Percentiles rank a stretch among this genome's conserved stretches.
Conservation (phyloP, 2,113 vertebrate species). For the Hippotragus niger region DNA sequence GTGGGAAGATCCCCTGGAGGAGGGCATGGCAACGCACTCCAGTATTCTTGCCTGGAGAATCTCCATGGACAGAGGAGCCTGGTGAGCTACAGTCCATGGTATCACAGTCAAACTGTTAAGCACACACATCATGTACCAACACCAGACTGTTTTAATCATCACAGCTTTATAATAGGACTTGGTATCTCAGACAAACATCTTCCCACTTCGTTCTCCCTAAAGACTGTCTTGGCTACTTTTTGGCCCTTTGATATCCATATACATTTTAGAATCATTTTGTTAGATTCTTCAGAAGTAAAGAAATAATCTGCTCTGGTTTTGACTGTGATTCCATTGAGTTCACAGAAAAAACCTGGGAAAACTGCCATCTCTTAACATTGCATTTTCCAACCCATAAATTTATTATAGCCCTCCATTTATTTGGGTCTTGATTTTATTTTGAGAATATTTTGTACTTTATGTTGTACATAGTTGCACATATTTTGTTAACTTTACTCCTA, state of each 20-base stretch:
- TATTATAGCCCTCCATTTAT: not conserved
- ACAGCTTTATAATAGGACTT: not conserved
- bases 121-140: not conserved
- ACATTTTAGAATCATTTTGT: not conserved
- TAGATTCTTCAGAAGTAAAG: not conserved
- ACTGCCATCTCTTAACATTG: not conserved
- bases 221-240: not conserved
- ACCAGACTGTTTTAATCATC: not conserved
- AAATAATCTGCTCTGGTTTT: not conserved
- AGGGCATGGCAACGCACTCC: not conserved
- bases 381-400: not conserved
- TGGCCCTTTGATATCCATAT: not conserved
- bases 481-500: not conserved
- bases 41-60: not conserved
- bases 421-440: not conserved
- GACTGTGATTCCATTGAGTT: not conserved
- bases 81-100: not conserved
- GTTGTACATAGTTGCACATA: not conserved
- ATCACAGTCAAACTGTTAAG: not conserved
- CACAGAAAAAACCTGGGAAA: not conserved
- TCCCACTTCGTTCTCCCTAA: not conserved
- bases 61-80: not conserved
- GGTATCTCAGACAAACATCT: not conserved
- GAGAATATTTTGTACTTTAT: not conserved
- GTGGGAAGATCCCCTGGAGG: not conserved